phyloP scores from a whole-genome alignment of 2,113 vertebrate species.

The Cranoglanis bouderius region DNA sequence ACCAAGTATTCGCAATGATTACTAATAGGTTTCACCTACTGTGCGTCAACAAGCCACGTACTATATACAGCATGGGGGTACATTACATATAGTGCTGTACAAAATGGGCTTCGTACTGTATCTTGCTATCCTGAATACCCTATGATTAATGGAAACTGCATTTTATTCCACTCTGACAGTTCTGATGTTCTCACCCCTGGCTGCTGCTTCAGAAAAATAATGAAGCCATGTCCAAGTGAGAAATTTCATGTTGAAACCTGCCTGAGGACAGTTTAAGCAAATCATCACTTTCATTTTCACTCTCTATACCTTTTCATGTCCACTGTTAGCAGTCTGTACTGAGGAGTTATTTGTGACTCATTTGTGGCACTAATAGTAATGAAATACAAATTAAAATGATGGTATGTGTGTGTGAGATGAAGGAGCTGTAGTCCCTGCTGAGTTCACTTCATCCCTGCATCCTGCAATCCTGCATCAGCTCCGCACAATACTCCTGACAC shows the following conservation, averaged over 20 bases:
- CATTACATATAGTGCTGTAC: not conserved
- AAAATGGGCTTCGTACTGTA: not conserved
- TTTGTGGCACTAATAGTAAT: not conserved
- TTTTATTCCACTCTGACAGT: not conserved
- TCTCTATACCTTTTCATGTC: not conserved
- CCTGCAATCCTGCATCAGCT: conserved; percentile 58
- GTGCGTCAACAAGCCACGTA: not conserved
- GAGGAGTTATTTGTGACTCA: not conserved
- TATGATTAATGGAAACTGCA: not conserved
- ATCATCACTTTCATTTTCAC: not conserved
- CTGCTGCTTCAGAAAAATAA: not conserved
- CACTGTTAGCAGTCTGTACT: not conserved
- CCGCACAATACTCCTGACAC: conserved; percentile 56
- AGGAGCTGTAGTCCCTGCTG: conserved; percentile 43
- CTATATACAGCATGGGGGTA: not conserved
- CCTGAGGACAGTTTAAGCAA: not conserved
- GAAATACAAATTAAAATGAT: conserved; percentile 13
- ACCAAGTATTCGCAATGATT: not conserved
- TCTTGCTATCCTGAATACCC: not conserved
- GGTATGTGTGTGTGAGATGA: conserved; percentile 27
- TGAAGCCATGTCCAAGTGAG: not conserved
- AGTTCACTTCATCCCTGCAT: conserved; percentile 35
- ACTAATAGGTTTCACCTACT: not conserved
- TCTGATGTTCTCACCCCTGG: not conserved
- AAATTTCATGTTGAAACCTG: not conserved